Evolutionary conservation across 2,797 vertebrate genomes (phyloP).

Genomic region (Echiichthys vipera): DNA sequence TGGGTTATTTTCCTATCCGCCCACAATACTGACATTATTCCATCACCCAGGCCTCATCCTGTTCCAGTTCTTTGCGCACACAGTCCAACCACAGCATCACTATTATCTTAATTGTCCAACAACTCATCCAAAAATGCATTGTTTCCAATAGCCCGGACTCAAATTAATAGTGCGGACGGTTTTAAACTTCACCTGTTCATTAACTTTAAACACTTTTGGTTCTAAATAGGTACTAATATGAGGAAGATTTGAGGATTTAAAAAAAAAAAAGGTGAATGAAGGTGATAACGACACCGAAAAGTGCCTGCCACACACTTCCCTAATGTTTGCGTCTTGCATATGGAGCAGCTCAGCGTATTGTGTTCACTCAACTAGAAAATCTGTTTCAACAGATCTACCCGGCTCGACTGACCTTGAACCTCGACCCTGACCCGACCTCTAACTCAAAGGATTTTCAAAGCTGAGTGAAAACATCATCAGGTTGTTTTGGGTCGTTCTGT

Average conservation of each 20-base stretch:
- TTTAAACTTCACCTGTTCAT: not conserved
- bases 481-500: not conserved
- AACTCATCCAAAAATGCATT: not conserved
- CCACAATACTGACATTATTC: slow-evolving; percentile 58
- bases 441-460: slow-evolving; percentile 28
- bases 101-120: not conserved
- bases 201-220: not conserved
- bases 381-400: slow-evolving; percentile 30
- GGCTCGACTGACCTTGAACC: slow-evolving; percentile 37
- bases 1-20: slow-evolving; percentile 60
- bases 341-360: slow-evolving; percentile 6
- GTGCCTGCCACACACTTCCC: slow-evolving; percentile 12
- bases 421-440: slow-evolving; percentile 27
- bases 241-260: no score
- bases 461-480: slow-evolving; percentile 34
- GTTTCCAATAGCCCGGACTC: not conserved
- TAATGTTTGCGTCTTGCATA: slow-evolving; percentile 17
- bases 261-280: not conserved
- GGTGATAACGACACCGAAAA: slow-evolving; percentile 1
- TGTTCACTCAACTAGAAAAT: slow-evolving; percentile 53
- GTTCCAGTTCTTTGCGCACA: slow-evolving; percentile 20
- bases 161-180: not conserved
- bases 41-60: slow-evolving; percentile 40
- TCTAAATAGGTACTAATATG: not conserved
- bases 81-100: slow-evolving; percentile 5